Evolutionary conservation across 2,888 invertebrate species (phyloP), one percentile per base, ranked within the genome.

Genomic region (Drosophila sordidula): DNA sequence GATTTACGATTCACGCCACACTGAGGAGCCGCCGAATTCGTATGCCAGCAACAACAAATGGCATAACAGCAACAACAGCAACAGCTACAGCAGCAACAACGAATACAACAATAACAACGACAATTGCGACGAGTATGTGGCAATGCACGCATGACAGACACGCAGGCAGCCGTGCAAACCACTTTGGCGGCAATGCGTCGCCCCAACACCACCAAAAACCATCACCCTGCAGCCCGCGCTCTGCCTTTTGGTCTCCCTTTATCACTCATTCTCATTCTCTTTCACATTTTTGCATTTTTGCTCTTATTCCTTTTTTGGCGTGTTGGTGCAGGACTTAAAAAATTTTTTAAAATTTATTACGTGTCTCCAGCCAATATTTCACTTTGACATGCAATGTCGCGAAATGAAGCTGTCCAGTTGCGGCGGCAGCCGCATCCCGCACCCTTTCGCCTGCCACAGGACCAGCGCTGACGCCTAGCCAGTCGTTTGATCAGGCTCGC

Each of bases 331-430:
- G 78, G 66, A 69, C 70, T 74, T 78, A 81, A 79, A 81, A 83
- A 77, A 72, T 78, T 85, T 84, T 78, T 80, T 89, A 62, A 90
- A 90, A 91, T 91, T 91, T 91, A 91, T 91, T 90, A 91, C 91
- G 87, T 90, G 87, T 90, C 90, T 91, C 87, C 88, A 87, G 90
- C 90, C 90, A 91, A 91, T 91, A 91, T 91, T 90, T 91, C 91
- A 91, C 90, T 89, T 90, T 90, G 90, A 90, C 90, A 88, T 90
- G 87, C 88, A 78, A 83, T 81, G 90, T 90, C 90, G 86, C 90
- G 87, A 90, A 90, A 90, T 90, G 86, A 90, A 90, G 90, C 90
- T 89, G 90, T 90, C 90, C 82, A 80, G 81, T 76, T 83, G 90
- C 66, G 85, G 87, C 80, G 57, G 67, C 50, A 61, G 18, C 39